Evolutionary conservation across 2,797 vertebrate species (phyloP).

Genomic region (Iguana delicatissima): DNA sequence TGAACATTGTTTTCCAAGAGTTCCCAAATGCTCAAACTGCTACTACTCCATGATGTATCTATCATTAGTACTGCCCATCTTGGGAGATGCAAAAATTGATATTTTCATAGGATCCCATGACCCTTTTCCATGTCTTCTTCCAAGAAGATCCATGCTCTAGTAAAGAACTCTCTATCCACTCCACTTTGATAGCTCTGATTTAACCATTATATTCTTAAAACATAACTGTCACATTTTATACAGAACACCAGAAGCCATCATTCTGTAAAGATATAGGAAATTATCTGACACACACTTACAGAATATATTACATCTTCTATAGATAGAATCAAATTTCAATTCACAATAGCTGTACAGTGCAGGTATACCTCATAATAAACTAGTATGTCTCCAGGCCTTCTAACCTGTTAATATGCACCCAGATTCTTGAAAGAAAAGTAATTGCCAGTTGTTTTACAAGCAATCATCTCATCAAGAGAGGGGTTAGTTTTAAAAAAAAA

Average conservation of each 20-base stretch:
- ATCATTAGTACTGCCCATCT: too few relatives aligned
- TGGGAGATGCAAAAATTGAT: neutral
- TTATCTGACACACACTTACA: slow-evolving; percentile 5
- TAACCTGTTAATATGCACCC: slow-evolving; percentile 41
- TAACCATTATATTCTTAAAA: neutral
- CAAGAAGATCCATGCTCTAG: neutral
- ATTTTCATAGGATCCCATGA: neutral
- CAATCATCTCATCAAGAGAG: slow-evolving; percentile 50
- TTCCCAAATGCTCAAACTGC: too few relatives aligned
- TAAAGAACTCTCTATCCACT: neutral
- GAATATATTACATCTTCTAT: slow-evolving; percentile 35
- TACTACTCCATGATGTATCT: too few relatives aligned
- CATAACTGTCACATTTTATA: neutral
- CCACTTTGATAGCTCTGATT: too few relatives aligned
- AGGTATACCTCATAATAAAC: neutral
- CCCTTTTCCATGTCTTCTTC: neutral
- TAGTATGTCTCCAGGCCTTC: slow-evolving; percentile 6
- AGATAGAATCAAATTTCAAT: neutral
- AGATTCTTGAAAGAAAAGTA: slow-evolving; percentile 48
- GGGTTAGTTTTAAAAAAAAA: slow-evolving; percentile 26
- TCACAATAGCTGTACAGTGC: slow-evolving; percentile 3
- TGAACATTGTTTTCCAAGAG: too few relatives aligned
- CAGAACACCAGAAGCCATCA: neutral
- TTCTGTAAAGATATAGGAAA: slow-evolving; percentile 1
- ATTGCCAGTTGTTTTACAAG: slow-evolving; percentile 58